Conservation (phyloP, 2,113 vertebrate species). For the Vombatus ursinus region DNA sequence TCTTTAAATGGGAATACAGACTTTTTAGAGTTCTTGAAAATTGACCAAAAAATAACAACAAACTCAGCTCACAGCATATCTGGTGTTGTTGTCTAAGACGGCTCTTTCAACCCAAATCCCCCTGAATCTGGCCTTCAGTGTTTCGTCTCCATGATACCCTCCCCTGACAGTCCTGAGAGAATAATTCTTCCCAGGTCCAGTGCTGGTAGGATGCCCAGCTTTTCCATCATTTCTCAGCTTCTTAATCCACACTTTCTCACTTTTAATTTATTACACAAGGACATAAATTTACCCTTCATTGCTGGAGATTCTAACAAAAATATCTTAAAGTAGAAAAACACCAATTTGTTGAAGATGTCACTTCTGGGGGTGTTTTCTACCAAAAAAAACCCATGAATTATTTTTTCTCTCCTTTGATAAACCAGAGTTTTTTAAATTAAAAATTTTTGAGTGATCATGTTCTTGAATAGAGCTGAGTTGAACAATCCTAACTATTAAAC, state of each 20-base stretch:
- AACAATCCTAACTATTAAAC: constrained; percentile 85
- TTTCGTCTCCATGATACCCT: constrained; percentile 56
- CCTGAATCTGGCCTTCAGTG: constrained; percentile 62
- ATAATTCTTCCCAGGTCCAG: constrained; percentile 61
- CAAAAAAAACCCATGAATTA: constrained; percentile 79
- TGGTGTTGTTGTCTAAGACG: constrained; percentile 51
- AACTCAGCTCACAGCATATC: constrained; percentile 26
- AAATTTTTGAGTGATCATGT: constrained; percentile 78
- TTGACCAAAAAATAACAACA: constrained; percentile 41
- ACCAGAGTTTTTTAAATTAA: constrained; percentile 77
- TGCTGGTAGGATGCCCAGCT: constrained; percentile 70
- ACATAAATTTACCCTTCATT: constrained; percentile 80
- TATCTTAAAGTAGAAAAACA: constrained; percentile 85
- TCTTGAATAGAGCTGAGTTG: constrained; percentile 84
- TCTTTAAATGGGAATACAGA: constrained; percentile 36
- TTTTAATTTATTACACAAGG: constrained; percentile 88
- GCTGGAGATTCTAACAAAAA: constrained; percentile 81
- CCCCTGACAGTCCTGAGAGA: constrained; percentile 68
- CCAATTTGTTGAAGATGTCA: constrained; percentile 86
- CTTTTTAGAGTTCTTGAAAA: neutral
- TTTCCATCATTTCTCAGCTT: constrained; percentile 71
- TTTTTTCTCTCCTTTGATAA: constrained; percentile 79
- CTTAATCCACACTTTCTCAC: constrained; percentile 73
- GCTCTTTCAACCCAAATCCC: constrained; percentile 60
- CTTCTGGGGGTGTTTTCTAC: constrained; percentile 88